phyloP scores from a whole-genome alignment of 2,797 vertebrate species.

The Decapterus maruadsi region DNA sequence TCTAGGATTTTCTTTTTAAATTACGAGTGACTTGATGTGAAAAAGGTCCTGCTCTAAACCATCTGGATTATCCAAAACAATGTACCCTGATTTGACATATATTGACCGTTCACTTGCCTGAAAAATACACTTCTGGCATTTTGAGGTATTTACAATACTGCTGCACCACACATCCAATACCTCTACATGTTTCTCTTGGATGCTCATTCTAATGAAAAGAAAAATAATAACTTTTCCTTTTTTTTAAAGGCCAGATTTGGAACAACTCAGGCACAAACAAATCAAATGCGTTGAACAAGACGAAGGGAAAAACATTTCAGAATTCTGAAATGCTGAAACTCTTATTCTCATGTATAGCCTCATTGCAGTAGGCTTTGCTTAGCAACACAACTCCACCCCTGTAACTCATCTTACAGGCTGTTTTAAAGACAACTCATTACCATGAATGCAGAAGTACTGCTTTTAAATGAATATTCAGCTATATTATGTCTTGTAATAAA shows the following conservation, averaged over 20 bases:
- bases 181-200: conserved; percentile 42
- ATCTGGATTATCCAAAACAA: conserved; percentile 62
- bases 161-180: conserved; percentile 56
- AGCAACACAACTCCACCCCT: conserved; percentile 13
- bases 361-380: conserved; percentile 21
- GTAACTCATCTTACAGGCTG: conserved; percentile 33
- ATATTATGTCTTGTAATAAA: conserved; percentile 57
- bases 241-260: conserved; percentile 11
- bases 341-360: conserved; percentile 28
- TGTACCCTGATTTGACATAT: conserved; percentile 71
- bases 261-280: conserved; percentile 41
- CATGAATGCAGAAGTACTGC: conserved; percentile 23
- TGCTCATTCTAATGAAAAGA: conserved; percentile 14
- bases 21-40: not conserved
- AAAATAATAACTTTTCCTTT: not conserved
- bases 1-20: not conserved
- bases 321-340: conserved; percentile 31
- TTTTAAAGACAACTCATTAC: conserved; percentile 31
- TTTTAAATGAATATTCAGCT: conserved; percentile 64
- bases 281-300: conserved; percentile 50
- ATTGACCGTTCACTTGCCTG: conserved; percentile 52
- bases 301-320: conserved; percentile 35
- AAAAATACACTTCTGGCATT: conserved; percentile 70
- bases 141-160: conserved; percentile 79
- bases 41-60: conserved; percentile 47